Conservation (phyloP, 2,113 vertebrate species). For the Pavo muticus region DNA sequence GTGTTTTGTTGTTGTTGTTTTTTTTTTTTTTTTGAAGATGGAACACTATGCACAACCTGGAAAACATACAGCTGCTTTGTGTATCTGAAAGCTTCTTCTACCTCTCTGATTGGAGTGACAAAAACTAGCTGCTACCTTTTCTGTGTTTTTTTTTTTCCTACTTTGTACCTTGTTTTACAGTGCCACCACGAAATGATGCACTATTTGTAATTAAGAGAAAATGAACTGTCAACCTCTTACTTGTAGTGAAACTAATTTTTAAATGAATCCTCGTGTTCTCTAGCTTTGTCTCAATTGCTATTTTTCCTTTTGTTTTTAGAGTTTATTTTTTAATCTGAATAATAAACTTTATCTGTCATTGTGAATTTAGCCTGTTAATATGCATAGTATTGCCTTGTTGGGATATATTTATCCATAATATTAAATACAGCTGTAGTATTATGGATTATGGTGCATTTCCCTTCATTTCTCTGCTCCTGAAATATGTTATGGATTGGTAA, state of each 20-base stretch:
- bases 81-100: not conserved
- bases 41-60: not conserved
- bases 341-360: not conserved
- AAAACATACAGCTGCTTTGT: not conserved
- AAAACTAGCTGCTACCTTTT: not conserved
- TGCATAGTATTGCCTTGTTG: not conserved
- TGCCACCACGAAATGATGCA: not conserved
- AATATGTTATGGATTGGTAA: accelerated
- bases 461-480: not conserved
- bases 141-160: not conserved
- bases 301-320: not conserved
- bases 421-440: not conserved
- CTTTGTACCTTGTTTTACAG: not conserved
- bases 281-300: not conserved
- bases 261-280: not conserved
- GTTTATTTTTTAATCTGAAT: too few relatives aligned
- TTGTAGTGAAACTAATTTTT: not conserved
- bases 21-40: not conserved
- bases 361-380: not conserved
- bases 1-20: too few relatives aligned
- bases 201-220: not conserved
- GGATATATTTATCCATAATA: not conserved
- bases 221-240: not conserved
- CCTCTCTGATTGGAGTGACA: not conserved
- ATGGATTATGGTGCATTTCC: not conserved